These are phyloP conservation scores for Contarinia nasturtii DNA, from an alignment of 1,140 invertebrate species.

Conservation along the genomic window DNA sequence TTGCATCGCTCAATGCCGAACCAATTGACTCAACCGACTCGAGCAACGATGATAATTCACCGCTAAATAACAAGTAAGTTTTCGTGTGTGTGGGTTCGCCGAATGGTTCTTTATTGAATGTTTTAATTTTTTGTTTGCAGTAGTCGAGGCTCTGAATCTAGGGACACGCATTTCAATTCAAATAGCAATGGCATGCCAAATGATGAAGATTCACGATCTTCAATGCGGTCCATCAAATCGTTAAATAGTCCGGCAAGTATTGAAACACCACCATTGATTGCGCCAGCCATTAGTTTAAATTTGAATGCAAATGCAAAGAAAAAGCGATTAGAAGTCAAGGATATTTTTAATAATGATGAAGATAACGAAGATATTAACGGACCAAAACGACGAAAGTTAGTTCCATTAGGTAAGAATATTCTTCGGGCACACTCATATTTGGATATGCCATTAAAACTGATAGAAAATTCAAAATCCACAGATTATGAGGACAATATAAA, in stretches of 20 bases:
- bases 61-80: slow-evolving; percentile 15
- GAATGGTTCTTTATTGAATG: slow-evolving; percentile 3
- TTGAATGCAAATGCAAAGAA: slow-evolving; percentile 30
- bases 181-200: slow-evolving; percentile 2
- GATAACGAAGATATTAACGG: slow-evolving; percentile 48
- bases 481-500: slow-evolving; percentile 36
- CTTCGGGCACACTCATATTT: too few species aligned
- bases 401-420: slow-evolving; percentile 48
- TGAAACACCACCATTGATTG: slow-evolving; percentile 15
- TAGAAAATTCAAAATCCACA: slow-evolving; percentile 11
- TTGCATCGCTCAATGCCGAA: slow-evolving; percentile 42
- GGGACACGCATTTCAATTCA: slow-evolving; percentile 10
- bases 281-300: slow-evolving; percentile 17
- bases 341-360: slow-evolving; percentile 83
- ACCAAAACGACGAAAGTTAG: slow-evolving; percentile 62
- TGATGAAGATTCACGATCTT: slow-evolving; percentile 2
- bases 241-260: slow-evolving; percentile 3
- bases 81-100: too few species aligned
- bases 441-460: too few species aligned
- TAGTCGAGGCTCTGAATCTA: slow-evolving; percentile 16
- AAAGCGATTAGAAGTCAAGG: slow-evolving; percentile 64
- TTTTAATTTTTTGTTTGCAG: too few species aligned
- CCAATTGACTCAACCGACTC: slow-evolving; percentile 42
- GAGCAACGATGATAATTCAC: slow-evolving; percentile 15
- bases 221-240: slow-evolving; percentile 1